Evolutionary conservation across 2,797 vertebrate genomes (phyloP).

Genomic region (Erpetoichthys calabaricus): DNA sequence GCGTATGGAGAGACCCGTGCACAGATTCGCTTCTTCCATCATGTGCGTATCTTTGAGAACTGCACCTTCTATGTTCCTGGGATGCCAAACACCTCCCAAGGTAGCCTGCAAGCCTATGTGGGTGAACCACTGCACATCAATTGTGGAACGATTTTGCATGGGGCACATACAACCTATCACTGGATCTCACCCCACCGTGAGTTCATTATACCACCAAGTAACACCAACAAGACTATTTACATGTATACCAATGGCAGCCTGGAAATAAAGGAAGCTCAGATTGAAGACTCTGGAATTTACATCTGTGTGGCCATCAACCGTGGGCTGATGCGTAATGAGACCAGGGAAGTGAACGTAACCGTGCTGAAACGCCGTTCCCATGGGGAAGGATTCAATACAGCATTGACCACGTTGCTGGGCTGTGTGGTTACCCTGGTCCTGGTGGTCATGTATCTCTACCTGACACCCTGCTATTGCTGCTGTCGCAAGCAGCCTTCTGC

Average conservation of each 20-base stretch:
- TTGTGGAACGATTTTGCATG: slow-evolving; percentile 46
- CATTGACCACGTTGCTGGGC: slow-evolving; percentile 80
- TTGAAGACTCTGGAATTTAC: slow-evolving; percentile 62
- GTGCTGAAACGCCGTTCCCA: slow-evolving; percentile 30
- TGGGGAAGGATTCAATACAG: slow-evolving; percentile 69
- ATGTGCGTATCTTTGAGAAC: slow-evolving; percentile 58
- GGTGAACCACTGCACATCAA: slow-evolving; percentile 46
- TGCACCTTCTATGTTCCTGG: slow-evolving; percentile 35
- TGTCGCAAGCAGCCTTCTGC: slow-evolving; percentile 31
- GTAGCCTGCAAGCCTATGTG: slow-evolving; percentile 29
- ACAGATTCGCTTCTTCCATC: slow-evolving; percentile 58
- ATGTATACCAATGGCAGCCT: slow-evolving; percentile 70
- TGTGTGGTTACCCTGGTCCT: slow-evolving; percentile 75
- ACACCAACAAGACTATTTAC: slow-evolving; percentile 46
- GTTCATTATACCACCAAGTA: slow-evolving; percentile 59
- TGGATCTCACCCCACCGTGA: slow-evolving; percentile 72
- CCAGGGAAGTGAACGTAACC: slow-evolving; percentile 67
- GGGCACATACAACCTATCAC: slow-evolving; percentile 37
- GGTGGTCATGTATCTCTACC: slow-evolving; percentile 78
- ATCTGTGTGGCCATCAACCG: slow-evolving; percentile 62
- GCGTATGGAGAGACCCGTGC: slow-evolving; percentile 48
- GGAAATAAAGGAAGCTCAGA: slow-evolving; percentile 42
- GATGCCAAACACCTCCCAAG: slow-evolving; percentile 25
- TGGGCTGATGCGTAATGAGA: slow-evolving; percentile 53
- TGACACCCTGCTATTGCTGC: slow-evolving; percentile 67